Base-by-base conservation (phyloP, 2,113 vertebrate genomes). In the Hepsetus odoe region DNA sequence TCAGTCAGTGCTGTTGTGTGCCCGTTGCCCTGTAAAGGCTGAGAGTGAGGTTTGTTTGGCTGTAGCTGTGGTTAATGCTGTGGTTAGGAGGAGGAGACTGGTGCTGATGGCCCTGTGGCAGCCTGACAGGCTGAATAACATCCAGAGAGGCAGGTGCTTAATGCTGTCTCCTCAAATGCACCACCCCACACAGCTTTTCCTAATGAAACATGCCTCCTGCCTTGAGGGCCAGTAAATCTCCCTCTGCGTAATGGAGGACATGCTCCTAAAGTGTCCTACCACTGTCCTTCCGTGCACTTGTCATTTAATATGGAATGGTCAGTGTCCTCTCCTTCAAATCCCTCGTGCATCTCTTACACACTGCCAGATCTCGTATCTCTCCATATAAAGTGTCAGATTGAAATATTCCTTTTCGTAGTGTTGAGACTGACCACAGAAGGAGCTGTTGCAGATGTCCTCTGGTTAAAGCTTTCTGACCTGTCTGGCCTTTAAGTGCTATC, bases 201-300 rank as follows among this genome's bases (percentile, higher is more conserved):
- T 32, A 49, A 69, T 62, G 70, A 80, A 73, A 67, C 42, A 76
- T 56, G 18, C 24, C 42, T 33, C 1, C 28, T 7, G 14, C 59
- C 72, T 62, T 59, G 33, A 66, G 66, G 56, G 26, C 13, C 61
- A 46, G 73, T 80, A 73, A 77, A 80, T 77, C 64, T 24, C 22
- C 16, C 33, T 49, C 69, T 11, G n/a, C 76, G 35, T 76, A 72
- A 83, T 53, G 24, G 40, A 66, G 59, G 61, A 81, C 35, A 61
- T 44, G 61, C 61, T 70, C 67, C 59, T 16, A 61, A n/a, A 58
- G 46, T 62, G 65, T 71, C 67, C 72, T 62, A 55, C 26, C 46
- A 11, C 33, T 33, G 32, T 73, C 71, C 20, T 30, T n/a, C 61
- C 51, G 38, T 70, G 14, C 38, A 66, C 18, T 22, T 77, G 32